Base-by-base conservation (phyloP, 2,797 vertebrate species). In the Phaenicophaeus curvirostris region DNA sequence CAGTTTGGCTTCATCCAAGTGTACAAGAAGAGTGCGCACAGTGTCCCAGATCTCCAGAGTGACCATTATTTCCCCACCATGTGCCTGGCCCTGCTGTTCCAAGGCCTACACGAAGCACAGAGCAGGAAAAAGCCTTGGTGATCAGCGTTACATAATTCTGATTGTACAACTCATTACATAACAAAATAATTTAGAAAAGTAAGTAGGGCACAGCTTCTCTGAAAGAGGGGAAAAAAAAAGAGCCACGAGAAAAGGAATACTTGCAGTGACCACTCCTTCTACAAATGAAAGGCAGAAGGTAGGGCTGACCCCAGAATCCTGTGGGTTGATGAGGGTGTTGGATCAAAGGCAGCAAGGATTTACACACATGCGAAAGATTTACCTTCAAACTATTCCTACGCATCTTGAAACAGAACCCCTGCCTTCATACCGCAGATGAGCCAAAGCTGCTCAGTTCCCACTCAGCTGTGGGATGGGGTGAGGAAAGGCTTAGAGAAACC, bases 171-270 rank as follows among this genome's bases (percentile, higher is more conserved):
- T 96, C 93, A 20, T 97, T 97, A 97, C 21, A 63, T 96, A 96
- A 97, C 96, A 94, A 95, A 95, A 95, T 93, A 95, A 94, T 97
- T 96, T 94, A 94, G 91, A 95, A 86, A 86, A 90, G 80, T 95
- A 96, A 97, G 95, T 97, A 95, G 96, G 95, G 96, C 95, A 93
- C 93, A 85, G 95, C 91, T 96, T 94, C 93, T 96, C 85, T 81
- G 88, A 80, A 94, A 88, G 87, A 91, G n/a, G n/a, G n/a, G 58
- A 71, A 92, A 50, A 5, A 84, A 73, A 90, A 83, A 85, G 62
- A n/a, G 3, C 28, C 50, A 44, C 0, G 25, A 94, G 78, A 80
- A 87, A 1, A 35, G 50, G 67, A 91, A 74, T 67, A 74, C 33
- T 93, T 73, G 71, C 53, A 42, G 17, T 84, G 94, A 84, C 87